Evolutionary conservation across 2,888 invertebrate species (phyloP).

Genomic region (Meghimatium bilineatum): DNA sequence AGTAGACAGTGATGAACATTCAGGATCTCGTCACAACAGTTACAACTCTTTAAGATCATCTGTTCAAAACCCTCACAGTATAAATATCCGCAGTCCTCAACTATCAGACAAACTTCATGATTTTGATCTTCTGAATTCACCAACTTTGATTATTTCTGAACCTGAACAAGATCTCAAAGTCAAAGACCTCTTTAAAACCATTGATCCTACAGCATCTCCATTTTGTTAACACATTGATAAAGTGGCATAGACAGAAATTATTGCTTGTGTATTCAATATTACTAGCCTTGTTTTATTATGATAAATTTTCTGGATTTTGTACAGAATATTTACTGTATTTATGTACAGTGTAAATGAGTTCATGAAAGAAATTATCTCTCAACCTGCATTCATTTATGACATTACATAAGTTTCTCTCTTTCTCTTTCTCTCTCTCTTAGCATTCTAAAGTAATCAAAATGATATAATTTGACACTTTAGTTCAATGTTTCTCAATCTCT

Average conservation of each 20-base stretch:
- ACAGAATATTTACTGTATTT: too few species aligned
- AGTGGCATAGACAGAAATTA: neutral
- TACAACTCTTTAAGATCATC: conserved; percentile 66
- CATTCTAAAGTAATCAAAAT: too few species aligned
- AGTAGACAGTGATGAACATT: neutral
- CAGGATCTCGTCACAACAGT: conserved; percentile 61
- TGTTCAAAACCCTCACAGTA: conserved; percentile 17
- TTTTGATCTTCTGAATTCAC: conserved; percentile 31
- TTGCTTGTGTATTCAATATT: neutral
- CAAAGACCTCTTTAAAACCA: conserved; percentile 77
- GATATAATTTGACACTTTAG: too few species aligned
- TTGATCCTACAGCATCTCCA: conserved; percentile 78
- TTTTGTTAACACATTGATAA: conserved; percentile 69
- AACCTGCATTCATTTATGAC: too few species aligned
- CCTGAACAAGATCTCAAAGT: conserved; percentile 63
- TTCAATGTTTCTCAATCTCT: too few species aligned
- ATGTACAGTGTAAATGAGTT: too few species aligned
- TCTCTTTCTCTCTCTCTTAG: too few species aligned
- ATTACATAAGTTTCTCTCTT: too few species aligned
- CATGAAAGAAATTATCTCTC: too few species aligned
- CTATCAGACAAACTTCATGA: conserved; percentile 46
- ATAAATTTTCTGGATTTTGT: neutral
- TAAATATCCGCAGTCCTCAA: conserved; percentile 35
- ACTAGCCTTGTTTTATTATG: neutral
- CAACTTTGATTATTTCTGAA: conserved; percentile 9